Conservation (phyloP, 2,797 vertebrate species). For the Syncerus caffer region DNA sequence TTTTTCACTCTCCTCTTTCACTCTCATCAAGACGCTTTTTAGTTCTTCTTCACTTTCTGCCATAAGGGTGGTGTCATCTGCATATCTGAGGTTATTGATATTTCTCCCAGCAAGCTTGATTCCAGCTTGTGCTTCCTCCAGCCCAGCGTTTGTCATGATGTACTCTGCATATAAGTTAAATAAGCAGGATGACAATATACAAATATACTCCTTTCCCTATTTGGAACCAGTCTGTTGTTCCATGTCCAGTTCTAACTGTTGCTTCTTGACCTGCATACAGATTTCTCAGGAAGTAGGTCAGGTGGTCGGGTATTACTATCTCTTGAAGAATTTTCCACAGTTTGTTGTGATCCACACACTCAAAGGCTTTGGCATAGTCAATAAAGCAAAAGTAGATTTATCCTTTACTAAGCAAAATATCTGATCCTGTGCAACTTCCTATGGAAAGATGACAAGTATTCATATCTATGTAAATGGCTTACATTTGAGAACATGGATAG, state of each 20-base stretch:
- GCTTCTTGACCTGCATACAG: not conserved
- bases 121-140: not conserved
- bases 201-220: not conserved
- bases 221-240: not conserved
- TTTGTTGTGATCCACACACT: not conserved
- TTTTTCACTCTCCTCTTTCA: not conserved
- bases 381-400: not conserved
- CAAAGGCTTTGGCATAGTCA: not conserved
- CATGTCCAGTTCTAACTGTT: not conserved
- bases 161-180: not conserved
- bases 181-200: not conserved
- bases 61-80: not conserved
- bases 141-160: not conserved
- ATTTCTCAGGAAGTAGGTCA: not conserved
- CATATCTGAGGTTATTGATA: not conserved
- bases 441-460: not conserved
- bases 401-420: not conserved
- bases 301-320: not conserved
- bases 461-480: not conserved
- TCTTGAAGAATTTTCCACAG: not conserved
- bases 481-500: not conserved
- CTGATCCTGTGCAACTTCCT: not conserved
- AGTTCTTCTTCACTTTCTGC: not conserved
- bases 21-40: not conserved
- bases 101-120: not conserved